Percentiles rank a stretch among this genome's conserved stretches.
Evolutionary conservation across 2,113 vertebrate genomes (phyloP).

Genomic region (Oostethus manadensis): DNA sequence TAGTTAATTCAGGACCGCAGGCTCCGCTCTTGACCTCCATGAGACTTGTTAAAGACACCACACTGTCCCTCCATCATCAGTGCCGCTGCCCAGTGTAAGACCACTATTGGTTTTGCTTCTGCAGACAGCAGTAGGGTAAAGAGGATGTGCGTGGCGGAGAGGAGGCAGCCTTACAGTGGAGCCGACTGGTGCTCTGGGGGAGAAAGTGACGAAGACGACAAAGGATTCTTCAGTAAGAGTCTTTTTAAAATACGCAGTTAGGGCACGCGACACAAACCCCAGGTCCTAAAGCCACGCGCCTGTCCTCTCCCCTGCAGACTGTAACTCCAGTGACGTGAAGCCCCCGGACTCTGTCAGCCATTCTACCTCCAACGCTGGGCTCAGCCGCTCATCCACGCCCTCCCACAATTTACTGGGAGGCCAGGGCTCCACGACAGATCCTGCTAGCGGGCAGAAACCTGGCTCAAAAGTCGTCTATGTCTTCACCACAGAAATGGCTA

Average conservation of each 20-base stretch:
- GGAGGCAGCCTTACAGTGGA: conserved; percentile 77
- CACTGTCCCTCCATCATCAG: neutral
- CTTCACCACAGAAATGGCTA: conserved; percentile 98
- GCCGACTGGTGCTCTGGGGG: conserved; percentile 80
- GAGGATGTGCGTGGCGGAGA: conserved; percentile 78
- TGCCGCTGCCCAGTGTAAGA: neutral
- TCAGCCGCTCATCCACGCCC: conserved; percentile 80
- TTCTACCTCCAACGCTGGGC: conserved; percentile 77
- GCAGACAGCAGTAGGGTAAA: conserved; percentile 74
- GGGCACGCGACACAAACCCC: conserved; percentile 6
- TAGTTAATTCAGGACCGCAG: neutral
- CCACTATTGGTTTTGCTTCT: conserved; percentile 5
- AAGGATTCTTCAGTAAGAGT: conserved; percentile 71
- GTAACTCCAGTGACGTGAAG: conserved; percentile 92
- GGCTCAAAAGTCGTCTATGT: conserved; percentile 96
- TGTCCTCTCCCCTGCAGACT: conserved; percentile 71
- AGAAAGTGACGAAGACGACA: conserved; percentile 78
- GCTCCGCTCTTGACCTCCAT: too few relatives aligned
- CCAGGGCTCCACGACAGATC: conserved; percentile 79
- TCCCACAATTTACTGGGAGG: conserved; percentile 83
- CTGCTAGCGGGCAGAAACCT: conserved; percentile 82
- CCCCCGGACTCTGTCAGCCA: conserved; percentile 86
- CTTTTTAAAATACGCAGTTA: conserved; percentile 22
- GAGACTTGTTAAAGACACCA: conserved; percentile 8
- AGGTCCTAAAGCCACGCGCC: conserved; percentile 14